Conservation (phyloP, 2,113 vertebrate genomes). For the Puntigrus tetrazona region DNA sequence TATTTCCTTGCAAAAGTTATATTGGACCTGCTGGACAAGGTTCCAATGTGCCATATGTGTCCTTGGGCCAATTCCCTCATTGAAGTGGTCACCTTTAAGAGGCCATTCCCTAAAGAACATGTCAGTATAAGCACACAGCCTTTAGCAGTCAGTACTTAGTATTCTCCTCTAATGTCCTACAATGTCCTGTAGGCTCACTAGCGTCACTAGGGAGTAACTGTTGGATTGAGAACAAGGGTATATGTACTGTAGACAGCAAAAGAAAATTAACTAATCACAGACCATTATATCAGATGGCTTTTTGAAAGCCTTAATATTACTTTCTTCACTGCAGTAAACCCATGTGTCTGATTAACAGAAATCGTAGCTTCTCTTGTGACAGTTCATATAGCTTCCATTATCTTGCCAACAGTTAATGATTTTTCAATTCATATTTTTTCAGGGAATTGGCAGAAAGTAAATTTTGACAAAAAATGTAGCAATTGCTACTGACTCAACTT, state of each 20-base stretch:
- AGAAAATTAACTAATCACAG: background rate
- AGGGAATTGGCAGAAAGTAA: background rate
- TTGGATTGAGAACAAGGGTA: background rate
- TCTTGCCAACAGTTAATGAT: background rate
- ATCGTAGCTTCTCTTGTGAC: background rate
- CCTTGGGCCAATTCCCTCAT: background rate
- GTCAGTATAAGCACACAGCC: background rate
- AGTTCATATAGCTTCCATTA: background rate
- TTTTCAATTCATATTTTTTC: background rate
- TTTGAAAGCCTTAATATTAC: background rate
- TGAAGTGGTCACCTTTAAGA: constrained; percentile 23
- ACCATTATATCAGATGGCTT: background rate
- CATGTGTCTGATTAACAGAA: background rate
- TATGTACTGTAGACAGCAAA: background rate
- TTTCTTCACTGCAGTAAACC: too few relatives aligned
- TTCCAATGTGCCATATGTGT: constrained; percentile 4
- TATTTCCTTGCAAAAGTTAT: constrained; percentile 5
- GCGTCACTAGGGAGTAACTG: constrained; percentile 8
- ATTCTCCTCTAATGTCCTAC: constrained; percentile 34
- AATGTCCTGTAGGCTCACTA: background rate
- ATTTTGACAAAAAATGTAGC: background rate
- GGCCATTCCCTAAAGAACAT: background rate
- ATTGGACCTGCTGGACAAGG: constrained; percentile 6
- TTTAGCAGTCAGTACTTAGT: background rate
- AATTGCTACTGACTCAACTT: background rate